These are phyloP conservation scores for Gisinianus flammeolus DNA, from an alignment of 2,888 invertebrate species.

Conservation along the genomic window DNA sequence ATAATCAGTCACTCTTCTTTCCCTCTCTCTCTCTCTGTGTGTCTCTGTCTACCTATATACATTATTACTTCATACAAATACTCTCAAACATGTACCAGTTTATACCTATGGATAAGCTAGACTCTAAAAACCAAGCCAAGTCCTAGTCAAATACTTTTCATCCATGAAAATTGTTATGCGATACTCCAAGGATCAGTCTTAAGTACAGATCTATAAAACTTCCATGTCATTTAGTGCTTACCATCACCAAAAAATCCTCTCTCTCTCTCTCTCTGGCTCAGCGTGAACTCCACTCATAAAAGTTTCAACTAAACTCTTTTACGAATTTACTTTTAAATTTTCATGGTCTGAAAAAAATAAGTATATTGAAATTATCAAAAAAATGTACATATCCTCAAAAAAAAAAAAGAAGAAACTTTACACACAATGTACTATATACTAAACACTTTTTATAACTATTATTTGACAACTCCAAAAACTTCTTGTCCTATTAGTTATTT, in stretches of 20 bases:
- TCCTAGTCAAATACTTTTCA: not conserved
- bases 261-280: constrained; percentile 41
- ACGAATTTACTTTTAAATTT: constrained; percentile 24
- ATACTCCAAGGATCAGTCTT: constrained; percentile 16
- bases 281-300: constrained; percentile 57
- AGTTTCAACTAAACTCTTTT: constrained; percentile 53
- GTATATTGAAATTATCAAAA: not conserved
- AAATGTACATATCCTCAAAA: not conserved
- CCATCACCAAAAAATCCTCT: constrained; percentile 40
- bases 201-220: constrained; percentile 26
- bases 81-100: not conserved
- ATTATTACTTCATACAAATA: not conserved
- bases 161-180: constrained; percentile 17
- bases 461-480: not conserved
- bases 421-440: not conserved
- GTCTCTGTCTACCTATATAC: not conserved
- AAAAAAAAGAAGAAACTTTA: not conserved
- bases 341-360: constrained; percentile 12
- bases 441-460: not conserved
- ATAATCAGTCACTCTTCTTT: constrained; percentile 10
- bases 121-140: not conserved
- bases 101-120: not conserved
- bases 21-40: not conserved
- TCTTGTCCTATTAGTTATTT: not conserved
- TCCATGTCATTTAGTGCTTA: constrained; percentile 25